A percentile compares a stretch with the other conserved stretches of the same genome.
Conservation (phyloP, 2,113 vertebrate genomes). For the Oophaga pumilio region DNA sequence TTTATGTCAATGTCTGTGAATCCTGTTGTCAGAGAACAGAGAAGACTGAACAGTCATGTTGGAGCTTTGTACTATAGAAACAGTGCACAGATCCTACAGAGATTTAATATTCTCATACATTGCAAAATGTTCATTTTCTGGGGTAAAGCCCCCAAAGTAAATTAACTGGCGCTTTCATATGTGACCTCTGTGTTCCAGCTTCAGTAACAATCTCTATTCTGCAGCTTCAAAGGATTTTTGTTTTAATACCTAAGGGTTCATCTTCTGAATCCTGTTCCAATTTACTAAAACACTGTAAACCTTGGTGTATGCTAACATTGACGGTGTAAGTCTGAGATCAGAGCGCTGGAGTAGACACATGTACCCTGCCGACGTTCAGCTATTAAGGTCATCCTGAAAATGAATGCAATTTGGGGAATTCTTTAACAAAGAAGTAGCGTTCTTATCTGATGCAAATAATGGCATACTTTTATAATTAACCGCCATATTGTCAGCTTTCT, state of each 20-base stretch:
- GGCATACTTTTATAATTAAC: not conserved
- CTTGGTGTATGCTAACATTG: slow-evolving; percentile 23
- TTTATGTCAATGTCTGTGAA: not conserved
- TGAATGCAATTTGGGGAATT: slow-evolving; percentile 29
- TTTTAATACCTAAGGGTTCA: slow-evolving; percentile 53
- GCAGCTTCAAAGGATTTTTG: slow-evolving; percentile 52
- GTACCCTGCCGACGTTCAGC: not conserved
- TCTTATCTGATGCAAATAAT: not conserved
- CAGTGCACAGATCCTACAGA: not conserved
- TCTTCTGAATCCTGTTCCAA: slow-evolving; percentile 50
- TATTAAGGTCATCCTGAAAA: slow-evolving; percentile 43
- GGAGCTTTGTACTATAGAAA: not conserved
- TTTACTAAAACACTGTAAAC: slow-evolving; percentile 40
- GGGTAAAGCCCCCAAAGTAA: slow-evolving; percentile 51
- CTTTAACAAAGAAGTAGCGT: not conserved
- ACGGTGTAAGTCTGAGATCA: slow-evolving; percentile 34
- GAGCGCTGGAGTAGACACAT: slow-evolving; percentile 25
- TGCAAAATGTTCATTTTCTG: slow-evolving; percentile 35
- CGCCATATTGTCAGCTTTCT: not conserved
- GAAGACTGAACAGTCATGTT: not conserved
- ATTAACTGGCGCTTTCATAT: slow-evolving; percentile 39
- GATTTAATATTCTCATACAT: slow-evolving; percentile 34
- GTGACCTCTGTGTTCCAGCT: slow-evolving; percentile 37
- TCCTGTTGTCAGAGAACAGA: not conserved
- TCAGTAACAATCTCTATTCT: slow-evolving; percentile 42